phyloP scores from a whole-genome alignment of 2,888 invertebrate genomes.

The Lucinisca nassula region DNA sequence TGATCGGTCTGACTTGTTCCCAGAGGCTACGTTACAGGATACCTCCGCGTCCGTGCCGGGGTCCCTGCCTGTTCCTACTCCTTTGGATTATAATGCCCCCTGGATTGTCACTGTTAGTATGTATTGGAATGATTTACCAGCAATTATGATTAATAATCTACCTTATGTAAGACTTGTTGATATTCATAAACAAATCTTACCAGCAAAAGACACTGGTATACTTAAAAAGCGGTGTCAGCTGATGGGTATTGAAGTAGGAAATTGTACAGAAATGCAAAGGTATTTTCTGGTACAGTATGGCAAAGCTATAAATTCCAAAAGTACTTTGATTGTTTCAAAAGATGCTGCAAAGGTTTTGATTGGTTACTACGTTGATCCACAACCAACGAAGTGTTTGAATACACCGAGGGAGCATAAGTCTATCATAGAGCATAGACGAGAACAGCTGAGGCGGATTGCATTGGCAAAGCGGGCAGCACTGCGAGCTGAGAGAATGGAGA shows the following conservation, averaged over 20 bases:
- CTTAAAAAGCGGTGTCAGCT: constrained; percentile 87
- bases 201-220: constrained; percentile 88
- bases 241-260: constrained; percentile 84
- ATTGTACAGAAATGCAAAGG: constrained; percentile 88
- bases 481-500: constrained; percentile 51
- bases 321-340: constrained; percentile 86
- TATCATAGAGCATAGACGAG: constrained; percentile 60
- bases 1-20: constrained; percentile 72
- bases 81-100: constrained; percentile 75
- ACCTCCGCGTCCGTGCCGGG: constrained; percentile 44
- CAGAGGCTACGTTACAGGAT: constrained; percentile 55
- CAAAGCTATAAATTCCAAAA: constrained; percentile 87
- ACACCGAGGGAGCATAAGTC: constrained; percentile 57
- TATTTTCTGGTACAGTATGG: constrained; percentile 88
- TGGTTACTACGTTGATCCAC: constrained; percentile 87
- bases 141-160: constrained; percentile 85
- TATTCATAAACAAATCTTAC: constrained; percentile 87
- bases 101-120: constrained; percentile 87
- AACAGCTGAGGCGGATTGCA: constrained; percentile 57
- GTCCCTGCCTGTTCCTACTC: constrained; percentile 10
- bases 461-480: constrained; percentile 58
- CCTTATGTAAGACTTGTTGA: constrained; percentile 87
- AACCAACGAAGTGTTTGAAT: constrained; percentile 64
- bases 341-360: constrained; percentile 85
- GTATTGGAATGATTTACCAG: constrained; percentile 88